Evolutionary conservation across 1,140 invertebrate genomes (phyloP).

Genomic region (Achroia grisella): DNA sequence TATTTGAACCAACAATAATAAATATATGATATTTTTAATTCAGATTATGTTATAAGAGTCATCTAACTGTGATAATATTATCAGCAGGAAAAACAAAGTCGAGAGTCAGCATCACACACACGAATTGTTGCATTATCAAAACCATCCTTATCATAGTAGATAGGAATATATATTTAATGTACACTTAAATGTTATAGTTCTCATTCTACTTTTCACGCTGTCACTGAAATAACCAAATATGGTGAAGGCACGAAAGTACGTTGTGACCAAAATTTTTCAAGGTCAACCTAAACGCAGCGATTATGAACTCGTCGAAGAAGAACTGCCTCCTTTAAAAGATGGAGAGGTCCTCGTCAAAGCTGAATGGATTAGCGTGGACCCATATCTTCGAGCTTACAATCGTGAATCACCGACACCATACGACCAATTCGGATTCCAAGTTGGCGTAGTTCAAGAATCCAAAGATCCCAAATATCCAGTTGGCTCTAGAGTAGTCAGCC

Average conservation of each 20-base stretch:
- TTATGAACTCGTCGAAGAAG: constrained; percentile 38
- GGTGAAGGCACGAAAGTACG: constrained; percentile 31
- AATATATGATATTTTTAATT: no score
- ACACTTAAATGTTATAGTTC: no score
- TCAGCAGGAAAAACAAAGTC: no score
- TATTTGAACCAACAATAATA: no score
- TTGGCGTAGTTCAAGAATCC: constrained; percentile 41
- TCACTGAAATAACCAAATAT: constrained; percentile 3
- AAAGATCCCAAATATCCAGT: constrained; percentile 68
- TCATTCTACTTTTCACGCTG: neutral
- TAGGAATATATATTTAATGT: no score
- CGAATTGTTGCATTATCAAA: no score
- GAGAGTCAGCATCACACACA: no score
- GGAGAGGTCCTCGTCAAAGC: constrained; percentile 55
- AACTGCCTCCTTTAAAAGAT: constrained; percentile 29
- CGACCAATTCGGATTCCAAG: constrained; percentile 61
- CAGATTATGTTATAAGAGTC: no score
- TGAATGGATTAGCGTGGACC: constrained; percentile 53
- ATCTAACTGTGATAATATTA: no score
- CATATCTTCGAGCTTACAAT: constrained; percentile 20
- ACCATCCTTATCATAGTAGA: no score
- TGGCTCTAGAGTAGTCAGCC: constrained; percentile 70
- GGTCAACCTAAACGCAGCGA: constrained; percentile 40
- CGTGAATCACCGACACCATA: constrained; percentile 18
- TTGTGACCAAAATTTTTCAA: constrained; percentile 36